Evolutionary conservation across 2,888 invertebrate genomes (phyloP).

Genomic region (Linnaemya tessellans): DNA sequence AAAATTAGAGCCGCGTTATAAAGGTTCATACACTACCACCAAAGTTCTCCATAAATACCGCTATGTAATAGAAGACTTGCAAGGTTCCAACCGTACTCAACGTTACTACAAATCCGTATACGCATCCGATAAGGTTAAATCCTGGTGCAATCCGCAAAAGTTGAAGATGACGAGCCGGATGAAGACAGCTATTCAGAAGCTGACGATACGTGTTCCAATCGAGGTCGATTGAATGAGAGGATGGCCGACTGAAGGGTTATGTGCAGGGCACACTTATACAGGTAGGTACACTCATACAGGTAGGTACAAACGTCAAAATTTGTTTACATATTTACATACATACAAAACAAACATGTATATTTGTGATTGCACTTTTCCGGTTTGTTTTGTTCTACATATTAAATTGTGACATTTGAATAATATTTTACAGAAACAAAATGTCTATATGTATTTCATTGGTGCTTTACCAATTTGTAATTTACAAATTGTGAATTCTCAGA

Average conservation of each 20-base stretch:
- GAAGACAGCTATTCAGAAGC: background rate
- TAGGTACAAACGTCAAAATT: too few relatives aligned
- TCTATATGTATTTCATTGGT: too few relatives aligned
- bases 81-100: slow-evolving; percentile 67
- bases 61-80: slow-evolving; percentile 73
- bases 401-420: too few relatives aligned
- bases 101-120: slow-evolving; percentile 72
- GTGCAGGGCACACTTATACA: too few relatives aligned
- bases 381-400: too few relatives aligned
- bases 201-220: background rate
- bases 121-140: slow-evolving; percentile 71
- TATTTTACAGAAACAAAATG: too few relatives aligned
- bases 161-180: background rate
- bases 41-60: slow-evolving; percentile 71
- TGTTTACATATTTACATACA: too few relatives aligned
- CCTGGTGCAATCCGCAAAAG: slow-evolving; percentile 60
- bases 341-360: too few relatives aligned
- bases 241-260: slow-evolving; percentile 17
- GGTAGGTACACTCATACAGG: too few relatives aligned
- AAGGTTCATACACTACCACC: slow-evolving; percentile 72
- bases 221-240: slow-evolving; percentile 30
- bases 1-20: slow-evolving; percentile 73
- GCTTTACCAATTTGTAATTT: too few relatives aligned
- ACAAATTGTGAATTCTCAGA: too few relatives aligned
- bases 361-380: too few relatives aligned